Conservation (phyloP, 2,888 invertebrate species). For the Erannis defoliaria region DNA sequence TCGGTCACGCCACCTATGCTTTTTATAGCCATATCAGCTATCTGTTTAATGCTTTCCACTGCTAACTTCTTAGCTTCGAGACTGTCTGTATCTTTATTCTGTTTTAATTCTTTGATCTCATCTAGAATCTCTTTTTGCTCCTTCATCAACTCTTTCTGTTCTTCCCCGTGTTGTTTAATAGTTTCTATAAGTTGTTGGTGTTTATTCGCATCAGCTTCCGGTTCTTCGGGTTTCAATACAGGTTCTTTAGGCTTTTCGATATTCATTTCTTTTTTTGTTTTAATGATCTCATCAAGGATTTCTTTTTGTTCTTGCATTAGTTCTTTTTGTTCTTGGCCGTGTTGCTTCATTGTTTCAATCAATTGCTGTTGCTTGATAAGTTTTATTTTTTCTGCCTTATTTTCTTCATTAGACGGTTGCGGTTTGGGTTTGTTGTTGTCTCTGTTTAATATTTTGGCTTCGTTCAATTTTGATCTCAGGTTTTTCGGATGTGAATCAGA, state of each 20-base stretch:
- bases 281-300: constrained; percentile 87
- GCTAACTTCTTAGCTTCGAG: constrained; percentile 81
- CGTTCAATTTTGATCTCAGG: constrained; percentile 62
- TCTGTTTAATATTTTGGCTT: constrained; percentile 58
- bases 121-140: constrained; percentile 89
- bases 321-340: constrained; percentile 89
- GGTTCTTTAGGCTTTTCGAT: constrained; percentile 77
- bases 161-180: constrained; percentile 89
- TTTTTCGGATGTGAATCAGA: constrained; percentile 72
- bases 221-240: constrained; percentile 46
- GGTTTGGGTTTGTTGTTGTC: constrained; percentile 51
- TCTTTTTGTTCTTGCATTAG: constrained; percentile 89
- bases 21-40: constrained; percentile 80
- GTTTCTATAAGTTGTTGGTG: constrained; percentile 84
- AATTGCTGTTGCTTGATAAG: constrained; percentile 79
- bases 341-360: constrained; percentile 89
- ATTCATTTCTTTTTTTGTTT: constrained; percentile 78
- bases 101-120: constrained; percentile 83
- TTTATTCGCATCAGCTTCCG: constrained; percentile 26
- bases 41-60: constrained; percentile 82
- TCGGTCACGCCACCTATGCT: constrained; percentile 76
- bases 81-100: constrained; percentile 77
- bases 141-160: constrained; percentile 89
- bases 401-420: constrained; percentile 51
- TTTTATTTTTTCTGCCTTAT: constrained; percentile 56